phyloP scores from a whole-genome alignment of 2,113 vertebrate genomes.

The Tenebrosternarchus preto region DNA sequence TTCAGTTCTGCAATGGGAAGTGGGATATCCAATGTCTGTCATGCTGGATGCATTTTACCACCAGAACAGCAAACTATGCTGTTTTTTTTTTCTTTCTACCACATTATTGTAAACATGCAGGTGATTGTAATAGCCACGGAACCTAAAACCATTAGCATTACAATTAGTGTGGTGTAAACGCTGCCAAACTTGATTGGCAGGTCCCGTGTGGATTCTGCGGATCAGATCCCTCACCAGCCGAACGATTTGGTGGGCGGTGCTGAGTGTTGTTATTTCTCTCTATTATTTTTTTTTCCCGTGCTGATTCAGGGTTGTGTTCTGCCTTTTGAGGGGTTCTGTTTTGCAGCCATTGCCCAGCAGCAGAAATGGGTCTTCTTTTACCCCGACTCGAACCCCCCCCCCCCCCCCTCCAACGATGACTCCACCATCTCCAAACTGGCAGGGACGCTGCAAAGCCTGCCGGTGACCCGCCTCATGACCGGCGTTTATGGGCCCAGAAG shows the following conservation, averaged over 20 bases:
- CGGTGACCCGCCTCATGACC: conserved; percentile 60
- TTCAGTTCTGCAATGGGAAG: neutral
- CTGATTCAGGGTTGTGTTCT: conserved; percentile 66
- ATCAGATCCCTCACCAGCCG: conserved; percentile 52
- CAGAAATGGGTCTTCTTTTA: conserved; percentile 40
- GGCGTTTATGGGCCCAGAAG: conserved; percentile 66
- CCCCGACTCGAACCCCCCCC: conserved; percentile 44
- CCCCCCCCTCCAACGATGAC: neutral
- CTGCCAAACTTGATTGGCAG: neutral
- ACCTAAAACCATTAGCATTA: neutral
- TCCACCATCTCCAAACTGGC: conserved; percentile 60
- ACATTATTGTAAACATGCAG: neutral
- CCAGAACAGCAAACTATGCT: neutral
- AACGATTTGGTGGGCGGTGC: conserved; percentile 60
- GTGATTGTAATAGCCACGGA: neutral
- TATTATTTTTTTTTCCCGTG: conserved; percentile 59
- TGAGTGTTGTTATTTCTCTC: conserved; percentile 63
- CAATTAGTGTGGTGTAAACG: neutral
- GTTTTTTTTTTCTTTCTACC: neutral
- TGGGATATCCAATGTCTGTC: conserved; percentile 5
- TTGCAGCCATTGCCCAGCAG: conserved; percentile 72
- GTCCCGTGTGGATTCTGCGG: neutral
- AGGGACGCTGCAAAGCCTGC: conserved; percentile 52
- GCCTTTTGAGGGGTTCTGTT: conserved; percentile 65
- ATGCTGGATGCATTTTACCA: conserved; percentile 8